These are phyloP conservation scores for Caenorhabditis zanzibari DNA, from an alignment of 2,888 invertebrate genomes.

Conservation along the genomic window DNA sequence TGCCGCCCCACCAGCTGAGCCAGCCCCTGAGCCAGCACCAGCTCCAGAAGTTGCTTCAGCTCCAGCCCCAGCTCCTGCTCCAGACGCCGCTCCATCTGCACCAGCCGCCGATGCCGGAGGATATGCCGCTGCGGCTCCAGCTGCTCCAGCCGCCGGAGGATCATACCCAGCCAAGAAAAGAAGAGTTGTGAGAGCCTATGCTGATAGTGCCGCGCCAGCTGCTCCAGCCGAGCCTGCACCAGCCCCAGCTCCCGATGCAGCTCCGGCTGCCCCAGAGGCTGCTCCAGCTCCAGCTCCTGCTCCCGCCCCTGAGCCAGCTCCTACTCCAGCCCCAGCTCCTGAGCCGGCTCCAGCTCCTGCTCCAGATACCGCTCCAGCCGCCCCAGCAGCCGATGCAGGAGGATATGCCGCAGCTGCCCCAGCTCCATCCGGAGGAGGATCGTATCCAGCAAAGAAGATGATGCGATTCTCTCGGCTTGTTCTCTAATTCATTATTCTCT, in stretches of 20 bases:
- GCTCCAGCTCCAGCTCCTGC: constrained; percentile 32
- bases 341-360: neutral
- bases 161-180: constrained; percentile 7
- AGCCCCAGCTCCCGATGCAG: constrained; percentile 13
- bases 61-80: constrained; percentile 20
- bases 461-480: constrained; percentile 39
- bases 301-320: constrained; percentile 4
- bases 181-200: constrained; percentile 22
- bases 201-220: constrained; percentile 9
- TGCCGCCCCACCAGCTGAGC: constrained; percentile 25
- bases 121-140: constrained; percentile 28
- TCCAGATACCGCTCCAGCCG: constrained; percentile 26
- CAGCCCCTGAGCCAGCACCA: constrained; percentile 15
- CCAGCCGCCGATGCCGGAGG: constrained; percentile 17
- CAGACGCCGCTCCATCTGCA: constrained; percentile 23
- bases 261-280: constrained; percentile 14
- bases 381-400: constrained; percentile 26
- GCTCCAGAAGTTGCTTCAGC: constrained; percentile 21
- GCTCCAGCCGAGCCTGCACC: constrained; percentile 13
- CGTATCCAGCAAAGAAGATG: constrained; percentile 32
- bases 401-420: constrained; percentile 28
- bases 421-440: constrained; percentile 29
- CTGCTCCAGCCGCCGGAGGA: neutral
- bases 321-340: constrained; percentile 22
- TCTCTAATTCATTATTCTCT: neutral